These are phyloP conservation scores for Ascaphus truei DNA, from an alignment of 2,113 vertebrate species.

Conservation along the genomic window DNA sequence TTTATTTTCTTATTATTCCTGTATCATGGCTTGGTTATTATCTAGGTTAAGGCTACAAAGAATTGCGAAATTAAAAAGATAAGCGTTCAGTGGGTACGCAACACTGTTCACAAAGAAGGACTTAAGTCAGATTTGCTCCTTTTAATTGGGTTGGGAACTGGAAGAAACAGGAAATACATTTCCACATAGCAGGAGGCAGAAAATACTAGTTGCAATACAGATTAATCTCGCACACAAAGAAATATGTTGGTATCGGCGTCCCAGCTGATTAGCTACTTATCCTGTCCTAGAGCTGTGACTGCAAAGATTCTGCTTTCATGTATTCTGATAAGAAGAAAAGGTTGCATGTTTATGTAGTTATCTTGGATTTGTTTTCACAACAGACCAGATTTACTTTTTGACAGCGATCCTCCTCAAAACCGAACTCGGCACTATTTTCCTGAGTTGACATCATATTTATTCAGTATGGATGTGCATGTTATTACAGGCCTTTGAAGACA, in stretches of 20 bases:
- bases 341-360: neutral
- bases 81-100: conserved; percentile 54
- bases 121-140: conserved; percentile 68
- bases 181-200: conserved; percentile 55
- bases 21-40: conserved; percentile 64
- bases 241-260: neutral
- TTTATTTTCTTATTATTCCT: conserved; percentile 33
- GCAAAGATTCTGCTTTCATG: neutral
- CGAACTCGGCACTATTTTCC: no score
- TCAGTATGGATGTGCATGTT: no score
- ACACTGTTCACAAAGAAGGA: conserved; percentile 66
- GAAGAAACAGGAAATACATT: conserved; percentile 53
- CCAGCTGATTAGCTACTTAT: neutral
- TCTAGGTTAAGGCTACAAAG: conserved; percentile 68
- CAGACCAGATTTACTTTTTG: no score
- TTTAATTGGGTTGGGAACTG: conserved; percentile 57
- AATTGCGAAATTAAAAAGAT: conserved; percentile 71
- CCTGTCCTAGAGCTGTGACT: neutral
- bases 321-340: neutral
- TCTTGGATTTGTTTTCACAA: no score
- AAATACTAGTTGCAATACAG: conserved; percentile 36
- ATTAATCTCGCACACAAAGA: conserved; percentile 40
- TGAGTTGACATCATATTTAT: no score
- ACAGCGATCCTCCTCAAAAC: no score
- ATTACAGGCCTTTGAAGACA: no score